Percentiles rank a stretch among this genome's conserved stretches.
phyloP scores from a whole-genome alignment of 1,140 invertebrate species.

The Aphelinus certus region DNA sequence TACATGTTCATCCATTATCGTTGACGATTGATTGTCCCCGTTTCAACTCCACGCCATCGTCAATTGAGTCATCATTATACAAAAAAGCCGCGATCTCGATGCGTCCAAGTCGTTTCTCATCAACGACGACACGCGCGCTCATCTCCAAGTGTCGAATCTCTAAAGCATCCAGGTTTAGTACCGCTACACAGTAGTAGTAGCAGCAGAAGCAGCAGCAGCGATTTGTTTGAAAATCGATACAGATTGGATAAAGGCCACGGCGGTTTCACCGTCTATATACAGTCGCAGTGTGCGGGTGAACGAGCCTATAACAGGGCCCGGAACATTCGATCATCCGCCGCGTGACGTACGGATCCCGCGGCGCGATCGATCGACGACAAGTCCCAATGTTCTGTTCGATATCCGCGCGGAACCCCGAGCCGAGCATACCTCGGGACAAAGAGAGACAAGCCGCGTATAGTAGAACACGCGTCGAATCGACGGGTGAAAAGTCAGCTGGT shows the following conservation, averaged over 20 bases:
- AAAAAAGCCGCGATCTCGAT: too few species aligned
- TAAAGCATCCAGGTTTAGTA: background rate
- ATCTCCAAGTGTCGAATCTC: too few species aligned
- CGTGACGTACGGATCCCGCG: background rate
- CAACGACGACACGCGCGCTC: background rate
- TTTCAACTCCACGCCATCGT: too few species aligned
- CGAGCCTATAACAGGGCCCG: too few species aligned
- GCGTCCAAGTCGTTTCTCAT: background rate
- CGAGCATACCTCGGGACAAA: too few species aligned
- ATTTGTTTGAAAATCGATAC: background rate
- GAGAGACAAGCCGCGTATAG: too few species aligned
- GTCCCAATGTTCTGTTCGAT: background rate
- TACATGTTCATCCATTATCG: too few species aligned
- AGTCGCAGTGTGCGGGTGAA: background rate
- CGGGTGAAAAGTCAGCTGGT: too few species aligned
- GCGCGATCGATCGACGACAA: slow-evolving; percentile 20
- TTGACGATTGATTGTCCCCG: too few species aligned
- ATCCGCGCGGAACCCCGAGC: too few species aligned
- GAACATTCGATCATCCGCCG: background rate
- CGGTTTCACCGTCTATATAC: background rate
- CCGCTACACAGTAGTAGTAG: slow-evolving; percentile 4
- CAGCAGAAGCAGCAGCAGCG: background rate
- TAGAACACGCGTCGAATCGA: too few species aligned
- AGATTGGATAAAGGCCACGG: slow-evolving; percentile 6
- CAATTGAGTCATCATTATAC: too few species aligned